Percentiles rank a stretch among this genome's conserved stretches.
Evolutionary conservation across 2,113 vertebrate species (phyloP).

Genomic region (Ophthalmolycus amberensis): DNA sequence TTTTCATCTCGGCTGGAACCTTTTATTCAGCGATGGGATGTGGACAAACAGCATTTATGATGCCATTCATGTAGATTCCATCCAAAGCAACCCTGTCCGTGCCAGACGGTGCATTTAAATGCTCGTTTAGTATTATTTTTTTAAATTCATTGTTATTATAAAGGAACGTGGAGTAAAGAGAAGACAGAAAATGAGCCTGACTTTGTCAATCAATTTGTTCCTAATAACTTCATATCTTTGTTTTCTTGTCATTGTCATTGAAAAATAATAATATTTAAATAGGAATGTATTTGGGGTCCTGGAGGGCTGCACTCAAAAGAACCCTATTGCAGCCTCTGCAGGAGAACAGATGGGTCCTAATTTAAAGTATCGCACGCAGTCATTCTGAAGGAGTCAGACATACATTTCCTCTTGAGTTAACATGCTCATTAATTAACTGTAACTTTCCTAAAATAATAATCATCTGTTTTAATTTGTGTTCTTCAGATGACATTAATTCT

Average conservation of each 20-base stretch:
- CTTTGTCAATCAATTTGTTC: not conserved
- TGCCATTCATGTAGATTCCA: constrained; percentile 35
- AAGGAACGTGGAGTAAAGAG: not conserved
- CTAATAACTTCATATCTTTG: not conserved
- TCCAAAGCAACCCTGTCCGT: constrained; percentile 19
- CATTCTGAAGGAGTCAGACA: no score
- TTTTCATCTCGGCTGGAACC: constrained; percentile 42
- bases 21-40: constrained; percentile 33
- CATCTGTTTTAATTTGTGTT: no score
- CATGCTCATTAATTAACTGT: not conserved
- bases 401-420: no score
- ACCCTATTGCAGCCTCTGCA: not conserved
- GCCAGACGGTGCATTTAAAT: not conserved
- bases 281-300: not conserved
- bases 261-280: not conserved
- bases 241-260: not conserved
- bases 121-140: not conserved
- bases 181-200: not conserved
- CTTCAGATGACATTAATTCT: no score
- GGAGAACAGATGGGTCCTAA: no score
- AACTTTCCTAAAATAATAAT: no score
- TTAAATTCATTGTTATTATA: not conserved
- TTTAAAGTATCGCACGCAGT: not conserved
- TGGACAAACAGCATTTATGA: constrained; percentile 55
- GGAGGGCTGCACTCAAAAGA: not conserved